phyloP scores from a whole-genome alignment of 2,113 vertebrate genomes.

The Rynchops niger region DNA sequence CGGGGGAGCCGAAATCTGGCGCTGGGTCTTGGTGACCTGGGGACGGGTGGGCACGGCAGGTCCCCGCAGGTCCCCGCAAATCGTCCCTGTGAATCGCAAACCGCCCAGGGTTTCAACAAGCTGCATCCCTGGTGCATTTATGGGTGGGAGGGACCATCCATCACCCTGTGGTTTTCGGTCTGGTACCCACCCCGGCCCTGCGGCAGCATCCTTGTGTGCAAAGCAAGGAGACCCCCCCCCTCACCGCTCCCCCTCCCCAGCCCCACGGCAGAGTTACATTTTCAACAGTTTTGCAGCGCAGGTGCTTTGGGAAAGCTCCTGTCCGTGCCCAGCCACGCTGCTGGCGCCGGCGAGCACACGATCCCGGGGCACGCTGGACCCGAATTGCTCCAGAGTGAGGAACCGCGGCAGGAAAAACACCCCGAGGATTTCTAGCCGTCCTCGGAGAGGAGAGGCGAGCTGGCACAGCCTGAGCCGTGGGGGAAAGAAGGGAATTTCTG shows the following conservation, averaged over 20 bases:
- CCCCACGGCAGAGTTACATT: not conserved
- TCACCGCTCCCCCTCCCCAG: not conserved
- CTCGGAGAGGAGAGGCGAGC: not conserved
- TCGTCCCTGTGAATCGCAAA: not conserved
- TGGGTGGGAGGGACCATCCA: accelerated
- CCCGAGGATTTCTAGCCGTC: not conserved
- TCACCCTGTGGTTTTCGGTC: not conserved
- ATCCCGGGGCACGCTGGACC: not conserved
- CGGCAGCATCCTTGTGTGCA: not conserved
- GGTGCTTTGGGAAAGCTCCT: not conserved
- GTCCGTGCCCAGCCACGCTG: accelerated
- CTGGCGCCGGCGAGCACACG: accelerated
- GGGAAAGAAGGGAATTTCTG: not conserved
- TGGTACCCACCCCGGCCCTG: not conserved
- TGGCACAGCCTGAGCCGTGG: not conserved
- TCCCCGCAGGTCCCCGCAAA: not conserved
- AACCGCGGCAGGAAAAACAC: not conserved
- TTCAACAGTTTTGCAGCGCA: not conserved
- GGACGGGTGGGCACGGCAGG: not conserved
- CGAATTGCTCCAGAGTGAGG: not conserved
- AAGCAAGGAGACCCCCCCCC: accelerated
- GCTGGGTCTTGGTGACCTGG: not conserved
- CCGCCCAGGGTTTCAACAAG: not conserved
- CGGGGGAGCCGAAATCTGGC: not conserved
- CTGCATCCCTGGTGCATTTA: not conserved